A percentile compares a stretch with the other conserved stretches of the same genome.
phyloP scores from a whole-genome alignment of 2,113 vertebrate genomes.

The Hassar affinis region DNA sequence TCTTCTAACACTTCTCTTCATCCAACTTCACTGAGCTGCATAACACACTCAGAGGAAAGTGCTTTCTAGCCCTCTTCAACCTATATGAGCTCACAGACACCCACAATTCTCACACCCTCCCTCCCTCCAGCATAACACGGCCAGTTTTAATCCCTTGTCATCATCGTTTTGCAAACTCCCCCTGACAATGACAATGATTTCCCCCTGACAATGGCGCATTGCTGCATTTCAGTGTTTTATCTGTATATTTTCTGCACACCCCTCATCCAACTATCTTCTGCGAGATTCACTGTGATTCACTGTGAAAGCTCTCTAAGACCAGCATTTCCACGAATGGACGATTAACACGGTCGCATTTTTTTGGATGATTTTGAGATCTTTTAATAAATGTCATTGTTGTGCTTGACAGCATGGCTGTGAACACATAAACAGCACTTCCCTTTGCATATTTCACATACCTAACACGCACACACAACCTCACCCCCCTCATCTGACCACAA shows the following conservation, averaged over 20 bases:
- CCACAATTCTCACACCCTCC: no score
- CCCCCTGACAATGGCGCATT: background rate
- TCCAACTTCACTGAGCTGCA: no score
- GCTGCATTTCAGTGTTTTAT: background rate
- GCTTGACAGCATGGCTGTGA: background rate
- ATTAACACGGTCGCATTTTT: background rate
- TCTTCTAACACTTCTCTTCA: background rate
- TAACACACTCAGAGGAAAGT: no score
- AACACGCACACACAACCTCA: background rate
- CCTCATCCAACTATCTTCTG: background rate
- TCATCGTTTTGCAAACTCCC: fast-evolving
- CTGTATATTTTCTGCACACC: background rate
- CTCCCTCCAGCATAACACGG: background rate
- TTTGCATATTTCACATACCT: background rate
- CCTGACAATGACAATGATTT: background rate
- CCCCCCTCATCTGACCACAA: background rate
- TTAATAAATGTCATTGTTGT: background rate
- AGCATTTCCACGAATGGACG: background rate
- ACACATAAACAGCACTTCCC: background rate
- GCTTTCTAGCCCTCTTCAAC: background rate
- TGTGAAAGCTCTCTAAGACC: no score
- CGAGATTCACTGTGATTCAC: no score
- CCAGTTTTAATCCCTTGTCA: no score
- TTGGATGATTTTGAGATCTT: background rate
- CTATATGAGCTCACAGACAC: background rate